phyloP scores from a whole-genome alignment of 2,888 invertebrate species.

The Cephus spinipes region DNA sequence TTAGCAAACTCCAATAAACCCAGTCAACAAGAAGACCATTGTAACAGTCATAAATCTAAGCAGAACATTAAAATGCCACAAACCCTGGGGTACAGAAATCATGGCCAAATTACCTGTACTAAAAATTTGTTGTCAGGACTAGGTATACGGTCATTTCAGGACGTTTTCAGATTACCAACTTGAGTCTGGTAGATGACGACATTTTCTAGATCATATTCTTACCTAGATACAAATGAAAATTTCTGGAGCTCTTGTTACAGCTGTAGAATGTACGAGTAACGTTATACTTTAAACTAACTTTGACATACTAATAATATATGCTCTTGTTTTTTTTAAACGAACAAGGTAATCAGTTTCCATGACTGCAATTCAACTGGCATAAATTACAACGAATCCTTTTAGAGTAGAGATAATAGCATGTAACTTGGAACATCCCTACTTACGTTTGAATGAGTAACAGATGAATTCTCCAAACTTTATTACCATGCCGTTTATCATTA shows the following conservation, averaged over 20 bases:
- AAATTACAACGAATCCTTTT: background rate
- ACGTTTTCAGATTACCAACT: background rate
- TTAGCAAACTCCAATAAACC: background rate
- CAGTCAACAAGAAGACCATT: background rate
- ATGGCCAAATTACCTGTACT: background rate
- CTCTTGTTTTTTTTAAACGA: background rate
- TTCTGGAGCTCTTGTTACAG: background rate
- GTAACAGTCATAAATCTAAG: background rate
- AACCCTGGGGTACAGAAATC: background rate
- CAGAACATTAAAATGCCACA: background rate
- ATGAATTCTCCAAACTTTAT: background rate
- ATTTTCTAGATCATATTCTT: background rate
- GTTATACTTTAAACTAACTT: background rate
- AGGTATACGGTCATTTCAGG: background rate
- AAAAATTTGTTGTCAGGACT: background rate
- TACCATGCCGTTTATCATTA: background rate
- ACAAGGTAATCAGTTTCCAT: background rate
- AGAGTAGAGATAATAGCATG: background rate
- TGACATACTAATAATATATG: background rate
- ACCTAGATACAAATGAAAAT: background rate
- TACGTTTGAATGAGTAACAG: background rate
- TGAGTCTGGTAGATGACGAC: background rate
- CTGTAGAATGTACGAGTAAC: background rate
- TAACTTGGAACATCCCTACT: background rate
- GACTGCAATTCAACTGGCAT: background rate